Base-by-base conservation (phyloP, 1,140 invertebrate genomes). In the Caerostris extrusa region DNA sequence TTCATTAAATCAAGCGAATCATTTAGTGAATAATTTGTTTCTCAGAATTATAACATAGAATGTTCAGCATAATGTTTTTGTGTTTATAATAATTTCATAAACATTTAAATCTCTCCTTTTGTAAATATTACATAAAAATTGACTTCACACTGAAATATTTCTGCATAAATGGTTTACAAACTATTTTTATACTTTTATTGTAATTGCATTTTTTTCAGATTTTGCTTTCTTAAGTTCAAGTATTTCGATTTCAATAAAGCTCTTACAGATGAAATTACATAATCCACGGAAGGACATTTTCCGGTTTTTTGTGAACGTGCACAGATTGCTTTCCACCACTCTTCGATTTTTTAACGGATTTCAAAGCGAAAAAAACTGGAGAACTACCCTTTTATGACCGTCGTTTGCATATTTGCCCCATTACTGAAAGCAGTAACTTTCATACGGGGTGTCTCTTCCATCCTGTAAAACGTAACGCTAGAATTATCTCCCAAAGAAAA, bases 401-500 rank as follows among this genome's bases (percentile, higher is more conserved):
- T 93, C 85, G 67, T 93, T 93, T 93, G 92, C 92, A 93, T 93
- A 93, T 93, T 93, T 93, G 92, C 69, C 83, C 92, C 86, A 93
- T 93, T 93, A 93, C 86, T 56, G 86, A 83, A 88, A 57, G 92
- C 67, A 93, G 57, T 89, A 81, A 88, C 86, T 81, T 61, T 88
- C 77, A 88, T 93, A 93, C 77, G 57, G 85, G 19, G 86, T 86
- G 81, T 92, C 77, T 77, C 69, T 83, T 64, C 61, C 77, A 91
- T 58, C 86, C 53, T 64, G 86, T 67, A 61, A 88, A 85, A 92
- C 82, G 90, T 34, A 92, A 60, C 90, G 90, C 90, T 67, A 53
- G 85, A 93, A 89, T 93, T 82, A 93, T 81, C 85, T 92, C 86
- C 92, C 82, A 83, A 58, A 93, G 60, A n/a, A 61, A 6, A 50